Conservation (phyloP, 1,140 invertebrate species). For the Subanguina moxae region DNA sequence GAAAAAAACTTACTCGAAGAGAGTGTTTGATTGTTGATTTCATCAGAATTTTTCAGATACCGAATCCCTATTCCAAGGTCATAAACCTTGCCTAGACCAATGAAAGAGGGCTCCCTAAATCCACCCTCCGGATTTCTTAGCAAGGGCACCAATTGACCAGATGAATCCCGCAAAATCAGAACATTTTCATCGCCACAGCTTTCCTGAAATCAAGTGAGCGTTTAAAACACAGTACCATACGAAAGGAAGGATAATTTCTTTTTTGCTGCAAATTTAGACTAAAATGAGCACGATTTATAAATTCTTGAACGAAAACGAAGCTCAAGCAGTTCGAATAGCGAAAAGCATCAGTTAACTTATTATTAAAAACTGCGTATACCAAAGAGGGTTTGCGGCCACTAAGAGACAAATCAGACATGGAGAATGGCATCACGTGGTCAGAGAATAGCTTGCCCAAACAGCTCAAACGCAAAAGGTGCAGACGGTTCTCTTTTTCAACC, state of each 20-base stretch:
- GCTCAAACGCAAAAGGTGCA: constrained; percentile 77
- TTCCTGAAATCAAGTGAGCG: constrained; percentile 31
- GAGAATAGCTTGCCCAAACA: constrained; percentile 78
- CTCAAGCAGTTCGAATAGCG: too few species aligned
- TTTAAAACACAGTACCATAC: too few species aligned
- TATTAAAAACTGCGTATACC: too few species aligned
- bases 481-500: constrained; percentile 66
- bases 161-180: constrained; percentile 83
- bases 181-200: constrained; percentile 81
- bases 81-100: constrained; percentile 82
- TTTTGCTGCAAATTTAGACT: too few species aligned
- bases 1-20: constrained; percentile 62
- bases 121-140: constrained; percentile 83
- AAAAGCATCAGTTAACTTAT: too few species aligned
- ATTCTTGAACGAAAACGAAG: too few species aligned
- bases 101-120: constrained; percentile 83
- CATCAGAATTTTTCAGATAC: constrained; percentile 63
- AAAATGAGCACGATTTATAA: too few species aligned
- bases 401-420: neutral
- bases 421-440: constrained; percentile 79
- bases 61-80: constrained; percentile 77
- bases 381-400: too few species aligned
- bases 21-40: constrained; percentile 68
- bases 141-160: constrained; percentile 85
- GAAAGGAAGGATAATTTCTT: too few species aligned